Evolutionary conservation across 2,888 invertebrate species (phyloP), one percentile per base, ranked within the genome.

Genomic region (Odontothrips loti): DNA sequence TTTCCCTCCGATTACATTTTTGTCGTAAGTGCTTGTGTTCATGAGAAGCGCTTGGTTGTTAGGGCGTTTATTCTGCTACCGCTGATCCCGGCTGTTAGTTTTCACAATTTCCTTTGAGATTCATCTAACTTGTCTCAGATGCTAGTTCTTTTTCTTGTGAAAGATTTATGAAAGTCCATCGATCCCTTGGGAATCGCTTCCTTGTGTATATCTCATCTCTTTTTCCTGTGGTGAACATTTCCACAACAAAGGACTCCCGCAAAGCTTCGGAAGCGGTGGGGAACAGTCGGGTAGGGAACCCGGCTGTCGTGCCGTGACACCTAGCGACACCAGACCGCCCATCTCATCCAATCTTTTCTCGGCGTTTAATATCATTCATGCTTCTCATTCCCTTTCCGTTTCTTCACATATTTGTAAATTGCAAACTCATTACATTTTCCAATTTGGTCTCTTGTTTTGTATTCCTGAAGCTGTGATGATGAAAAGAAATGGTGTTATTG

Each of bases 11-110:
- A 43, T 43, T 6, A 6, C 34, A 43, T 2, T 43, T 43, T 43
- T 43, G 34, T 43, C 34, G 34, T 43, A 43, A 43, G 6, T 43
- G 34, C 34, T 6, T 43, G 34, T 43, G 34, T 43, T 43, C 34
- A 6, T 43, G 34, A 43, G 34, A 43, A 43, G 34, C 34, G 34
- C 34, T 43, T 43, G n/a, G 58, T 58, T 58, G 58, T 58, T 58
- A 8, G 68, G 23, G 27, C 68, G 68, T 75, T 43, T 75, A 75
- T 75, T 75, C 68, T 75, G 68, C 68, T 75, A 27, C 68, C 68
- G 23, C 68, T 75, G 27, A 9, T 23, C 27, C 68, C 68, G 68
- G 68, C 11, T 75, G 68, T 68, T 68, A 27, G 68, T 75, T 75
- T 10, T 8, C 34, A 43, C 34, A 43, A 43, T 43, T 43, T 43